Evolutionary conservation across 1,140 invertebrate species (phyloP).

Genomic region (Musca domestica): DNA sequence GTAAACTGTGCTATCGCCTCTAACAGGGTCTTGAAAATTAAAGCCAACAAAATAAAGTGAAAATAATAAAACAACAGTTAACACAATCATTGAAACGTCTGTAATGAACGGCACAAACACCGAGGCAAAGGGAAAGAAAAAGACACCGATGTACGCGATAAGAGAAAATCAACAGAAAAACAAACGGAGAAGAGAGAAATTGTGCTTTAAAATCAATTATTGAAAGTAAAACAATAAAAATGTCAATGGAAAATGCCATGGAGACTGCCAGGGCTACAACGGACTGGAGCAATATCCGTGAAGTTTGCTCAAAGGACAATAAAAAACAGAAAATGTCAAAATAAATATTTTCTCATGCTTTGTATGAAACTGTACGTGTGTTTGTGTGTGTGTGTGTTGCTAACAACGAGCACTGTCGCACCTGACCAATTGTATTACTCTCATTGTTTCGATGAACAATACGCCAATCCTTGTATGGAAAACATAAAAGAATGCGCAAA

Average conservation of each 20-base stretch:
- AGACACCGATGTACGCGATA: no score
- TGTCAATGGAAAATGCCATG: background rate
- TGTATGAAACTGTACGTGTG: no score
- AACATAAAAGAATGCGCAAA: background rate
- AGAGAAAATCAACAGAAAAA: background rate
- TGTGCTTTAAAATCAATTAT: slow-evolving; percentile 18
- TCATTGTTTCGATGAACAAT: no score
- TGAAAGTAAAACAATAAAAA: slow-evolving; percentile 12
- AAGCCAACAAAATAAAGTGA: no score
- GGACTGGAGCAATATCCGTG: no score
- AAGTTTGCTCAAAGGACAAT: background rate
- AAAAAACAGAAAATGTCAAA: slow-evolving; percentile 14
- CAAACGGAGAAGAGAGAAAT: background rate
- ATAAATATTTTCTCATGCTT: background rate
- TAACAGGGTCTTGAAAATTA: no score
- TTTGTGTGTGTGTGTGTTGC: no score
- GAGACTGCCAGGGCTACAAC: background rate
- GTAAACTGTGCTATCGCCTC: no score
- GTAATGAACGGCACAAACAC: no score
- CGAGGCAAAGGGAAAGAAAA: no score
- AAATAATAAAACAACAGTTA: no score
- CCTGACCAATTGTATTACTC: slow-evolving; percentile 1
- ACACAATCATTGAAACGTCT: no score
- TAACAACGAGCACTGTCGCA: background rate
- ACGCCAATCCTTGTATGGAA: background rate